Base-by-base conservation (phyloP, 2,113 vertebrate genomes). In the Oenanthe melanoleuca region DNA sequence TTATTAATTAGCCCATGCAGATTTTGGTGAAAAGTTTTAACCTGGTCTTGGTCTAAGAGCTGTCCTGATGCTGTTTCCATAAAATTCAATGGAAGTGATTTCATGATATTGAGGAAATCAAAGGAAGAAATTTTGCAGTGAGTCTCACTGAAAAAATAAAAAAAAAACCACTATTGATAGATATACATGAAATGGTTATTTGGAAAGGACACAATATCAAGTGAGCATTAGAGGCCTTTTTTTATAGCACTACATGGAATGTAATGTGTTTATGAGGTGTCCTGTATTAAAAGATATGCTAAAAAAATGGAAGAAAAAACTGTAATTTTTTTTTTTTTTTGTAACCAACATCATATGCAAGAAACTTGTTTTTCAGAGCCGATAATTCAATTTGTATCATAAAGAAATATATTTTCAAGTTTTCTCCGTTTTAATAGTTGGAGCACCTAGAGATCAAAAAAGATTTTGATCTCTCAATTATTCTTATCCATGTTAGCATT, bases 181-280 rank as follows among this genome's bases (percentile, higher is more conserved):
- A 69, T 21, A 59, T n/a, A 60, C 5, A 55, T 19, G 2, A 70
- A 80, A 79, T 26, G 4, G 6, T n/a, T 3, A 14, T 60, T 82
- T 64, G 26, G n/a, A 40, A 79, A 80, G 38, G 19, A 50, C 4
- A 55, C 5, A 37, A 61, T 3, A 40, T 60, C 6, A 94, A 74
- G 8, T 38, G 7, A 88, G 6, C 0, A 1, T 24, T 67, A 59
- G 26, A 55, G 6, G 12, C 2, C 2, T 3, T 29, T 80, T 28
- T 65, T 78, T 53, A 29, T 59, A 83, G 33, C 12, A 49, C 11
- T 65, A 25, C 12, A 28, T 26, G 63, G n/a, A 11, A 57, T 5
- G 31, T 40, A 57, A 69, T 60, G 60, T 59, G 5, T 10, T 73
- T 49, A 21, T n/a, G 34, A 56, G 11, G 10, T 64, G 18, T 57